phyloP scores from a whole-genome alignment of 2,797 vertebrate species.

The Scolopax rusticola region DNA sequence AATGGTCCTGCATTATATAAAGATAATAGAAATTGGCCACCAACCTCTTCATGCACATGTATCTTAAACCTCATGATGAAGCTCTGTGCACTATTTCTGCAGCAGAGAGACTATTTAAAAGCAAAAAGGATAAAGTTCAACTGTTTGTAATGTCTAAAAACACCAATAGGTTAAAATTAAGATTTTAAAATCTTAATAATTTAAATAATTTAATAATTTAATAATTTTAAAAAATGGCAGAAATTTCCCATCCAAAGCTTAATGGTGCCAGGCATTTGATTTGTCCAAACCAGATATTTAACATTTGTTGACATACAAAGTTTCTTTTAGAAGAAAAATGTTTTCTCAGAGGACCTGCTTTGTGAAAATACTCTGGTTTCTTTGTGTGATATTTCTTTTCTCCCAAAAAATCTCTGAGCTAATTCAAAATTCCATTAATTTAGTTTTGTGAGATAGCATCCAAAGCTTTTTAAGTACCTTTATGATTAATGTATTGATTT shows the following conservation, averaged over 20 bases:
- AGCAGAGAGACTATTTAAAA: background rate
- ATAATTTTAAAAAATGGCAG: too few species aligned
- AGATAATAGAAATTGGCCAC: background rate
- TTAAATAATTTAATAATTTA: too few species aligned
- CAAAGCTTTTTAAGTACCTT: background rate
- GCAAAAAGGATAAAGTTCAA: background rate
- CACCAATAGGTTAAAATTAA: too few species aligned
- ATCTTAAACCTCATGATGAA: background rate
- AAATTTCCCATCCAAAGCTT: background rate
- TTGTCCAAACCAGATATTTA: background rate
- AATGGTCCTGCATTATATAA: background rate
- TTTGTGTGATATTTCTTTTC: background rate
- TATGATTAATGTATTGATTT: background rate
- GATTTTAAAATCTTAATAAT: too few species aligned
- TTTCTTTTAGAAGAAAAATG: background rate
- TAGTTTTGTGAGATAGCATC: background rate
- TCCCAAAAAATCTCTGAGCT: background rate
- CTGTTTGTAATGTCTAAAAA: background rate
- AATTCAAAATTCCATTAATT: background rate
- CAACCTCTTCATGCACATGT: accelerated
- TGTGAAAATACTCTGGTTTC: background rate
- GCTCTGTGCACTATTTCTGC: background rate
- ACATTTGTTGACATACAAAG: background rate
- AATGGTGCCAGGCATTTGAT: background rate
- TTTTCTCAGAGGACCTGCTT: background rate